Base-by-base conservation (phyloP, 2,888 invertebrate species). In the Nymphalis polychloros region DNA sequence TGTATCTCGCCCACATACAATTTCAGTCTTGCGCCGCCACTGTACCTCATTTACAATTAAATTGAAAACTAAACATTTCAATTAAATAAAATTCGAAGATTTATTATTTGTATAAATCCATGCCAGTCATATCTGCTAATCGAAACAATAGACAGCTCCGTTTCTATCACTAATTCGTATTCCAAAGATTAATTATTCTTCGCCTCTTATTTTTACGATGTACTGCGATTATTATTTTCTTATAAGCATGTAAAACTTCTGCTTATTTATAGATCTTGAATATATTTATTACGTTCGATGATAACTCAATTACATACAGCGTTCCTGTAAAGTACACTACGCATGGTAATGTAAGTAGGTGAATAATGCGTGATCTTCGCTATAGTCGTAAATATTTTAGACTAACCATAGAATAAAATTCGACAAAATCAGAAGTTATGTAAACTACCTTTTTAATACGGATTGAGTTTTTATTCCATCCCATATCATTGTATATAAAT, bases 301-400 rank as follows among this genome's bases (percentile, higher is more conserved):
- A 57, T 62, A 61, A 69, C 68, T 69, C 68, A 64, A 69, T 64
- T 69, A 62, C 68, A 69, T 64, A 64, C 64, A 20, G 57, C 57
- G 64, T 49, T 64, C 68, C 55, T 65, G 59, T 65, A 20, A 46
- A 52, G 53, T 23, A 27, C 20, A 31, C 31, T 27, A 35, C 59
- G 49, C 52, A 31, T 66, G 31, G n/a, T n/a, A n/a, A 35, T 8
- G 35, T 35, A 35, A 8, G 35, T 52, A 16, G 23, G 16, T 52
- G 52, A 52, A 13, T 16, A 16, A 16, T 23, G 4, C 23, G 23
- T 20, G 31, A 10, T 8, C 48, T 31, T 47, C 19, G 64, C 64
- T 23, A 23, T 41, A 31, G n/a, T 46, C 64, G 23, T 64, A 59
- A 59, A 50, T 59, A 64, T 50, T 55, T 55, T 55, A 55, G 50